Evolutionary conservation across 2,113 vertebrate species (phyloP), one percentile per base, ranked within the genome.

Genomic region (Myiopsitta monachus): DNA sequence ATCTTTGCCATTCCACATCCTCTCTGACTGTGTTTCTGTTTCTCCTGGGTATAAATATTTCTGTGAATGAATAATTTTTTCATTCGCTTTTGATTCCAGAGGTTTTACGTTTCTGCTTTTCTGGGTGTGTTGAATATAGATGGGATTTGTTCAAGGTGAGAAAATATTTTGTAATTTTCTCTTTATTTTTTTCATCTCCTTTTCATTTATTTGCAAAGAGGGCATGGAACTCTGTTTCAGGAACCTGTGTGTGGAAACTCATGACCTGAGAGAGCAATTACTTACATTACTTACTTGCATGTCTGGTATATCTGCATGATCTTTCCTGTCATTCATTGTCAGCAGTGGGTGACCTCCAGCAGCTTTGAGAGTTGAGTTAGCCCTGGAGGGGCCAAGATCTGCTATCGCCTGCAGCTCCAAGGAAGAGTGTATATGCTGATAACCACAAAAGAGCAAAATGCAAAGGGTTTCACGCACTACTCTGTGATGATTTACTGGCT

Each of bases 381-480:
- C 39, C 26, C 49, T 5, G 3, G 36, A 85, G 22, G 11, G 22
- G 73, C 9, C 9, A 61, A 59, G 31, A n/a, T 31, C 59, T 69
- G 24, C 14, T 67, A 8, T 36, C 62, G 22, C 39, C 6, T 51
- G 24, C 14, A 54, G 22, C 23, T 52, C 24, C n/a, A 24, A 59
- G 18, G 41, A 59, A 64, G 5, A 3, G 3, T 36, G 3, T 43
- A 4, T 7, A 6, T 22, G 18, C 7, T 52, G 31, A 31, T 17
- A 47, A 33, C 5, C 4, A 43, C 1, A 4, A 82, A 63, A 10
- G 16, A 74, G 24, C 3, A 67, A 78, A 92, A 69, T 9, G 0
- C 26, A 61, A 52, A 55, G 11, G 2, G 6, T 46, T 69, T 69
- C 38, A 36, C 14, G 26, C 1, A 4, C 5, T 0, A 3, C 1